Evolutionary conservation across 2,888 invertebrate species (phyloP), one percentile per base, ranked within the genome.

Genomic region (Teinopalpus imperialis): DNA sequence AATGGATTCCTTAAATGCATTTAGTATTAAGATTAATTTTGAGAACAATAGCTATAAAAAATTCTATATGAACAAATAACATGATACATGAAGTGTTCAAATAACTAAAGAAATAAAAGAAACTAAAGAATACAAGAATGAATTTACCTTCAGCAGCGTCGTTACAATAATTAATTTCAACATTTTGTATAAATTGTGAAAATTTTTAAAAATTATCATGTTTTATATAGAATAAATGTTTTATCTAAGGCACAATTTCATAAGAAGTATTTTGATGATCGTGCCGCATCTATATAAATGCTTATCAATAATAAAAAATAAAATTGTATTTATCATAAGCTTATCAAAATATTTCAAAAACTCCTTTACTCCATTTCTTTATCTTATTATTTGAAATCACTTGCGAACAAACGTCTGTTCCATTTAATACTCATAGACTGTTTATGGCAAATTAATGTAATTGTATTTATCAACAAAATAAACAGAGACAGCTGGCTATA

Each of bases 171-270:
- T 23, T 9, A 21, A 2, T 36, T 23, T 34, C 4, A 42, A 9
- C 42, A 42, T 42, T 26, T 26, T 42, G n/a, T 10, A 29, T 29
- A 29, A 7, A 12, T 3, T 29, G 7, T 29, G 29, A 27, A 14
- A 12, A n/a, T n/a, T 9, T 18, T 7, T 32, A 20, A 18, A 24
- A 39, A 18, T 36, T 13, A 36, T n/a, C 20, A 10, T 18, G 4
- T 30, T 14, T 16, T n/a, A 12, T 7, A 39, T 26, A 12, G 13
- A 13, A 27, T 8, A 26, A 16, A 10, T 26, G 10, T 39, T 21
- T 32, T 45, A 32, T 45, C 37, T 39, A 13, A 29, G 21, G 14
- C 14, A 12, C 8, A n/a, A 39, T 45, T 45, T 18, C 44, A 13
- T 8, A 42, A 42, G 2, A 20, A 7, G 6, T 7, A 0, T 2